These are phyloP conservation scores for Lepus timidus DNA, from an alignment of 2,113 vertebrate species.

Conservation along the genomic window DNA sequence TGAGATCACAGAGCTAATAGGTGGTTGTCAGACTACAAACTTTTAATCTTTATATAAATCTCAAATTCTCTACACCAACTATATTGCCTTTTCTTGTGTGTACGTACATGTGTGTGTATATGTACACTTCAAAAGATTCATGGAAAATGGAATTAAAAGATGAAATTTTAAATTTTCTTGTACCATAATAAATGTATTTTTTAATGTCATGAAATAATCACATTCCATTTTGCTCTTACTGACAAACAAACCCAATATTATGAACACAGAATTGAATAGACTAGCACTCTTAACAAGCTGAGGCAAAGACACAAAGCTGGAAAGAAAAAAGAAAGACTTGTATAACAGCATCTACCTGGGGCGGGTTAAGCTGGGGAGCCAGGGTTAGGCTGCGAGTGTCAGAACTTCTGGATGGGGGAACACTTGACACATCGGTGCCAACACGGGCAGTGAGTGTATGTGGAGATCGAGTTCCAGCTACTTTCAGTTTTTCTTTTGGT, in stretches of 20 bases:
- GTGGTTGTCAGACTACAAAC: background rate
- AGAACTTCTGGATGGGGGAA: constrained; percentile 86
- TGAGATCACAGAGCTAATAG: background rate
- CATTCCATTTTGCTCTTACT: background rate
- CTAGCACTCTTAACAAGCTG: background rate
- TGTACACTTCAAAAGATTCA: too few species aligned
- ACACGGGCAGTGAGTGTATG: constrained; percentile 63
- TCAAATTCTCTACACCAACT: background rate
- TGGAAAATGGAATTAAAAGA: too few species aligned
- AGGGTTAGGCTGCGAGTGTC: constrained; percentile 84
- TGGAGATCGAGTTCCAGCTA: constrained; percentile 77
- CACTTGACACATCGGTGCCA: constrained; percentile 68
- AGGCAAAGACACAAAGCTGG: background rate
- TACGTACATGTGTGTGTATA: background rate
- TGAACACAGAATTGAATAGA: background rate
- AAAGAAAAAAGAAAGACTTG: background rate
- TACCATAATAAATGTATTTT: too few species aligned
- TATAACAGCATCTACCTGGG: constrained; percentile 83
- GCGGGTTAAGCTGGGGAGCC: constrained; percentile 78
- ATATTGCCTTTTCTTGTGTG: background rate
- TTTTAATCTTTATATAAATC: background rate
- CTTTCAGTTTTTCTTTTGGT: constrained; percentile 79
- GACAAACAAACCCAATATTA: background rate
- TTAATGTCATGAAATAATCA: background rate
- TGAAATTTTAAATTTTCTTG: too few species aligned